Evolutionary conservation across 2,113 vertebrate genomes (phyloP).

Genomic region (Lagopus leucura): DNA sequence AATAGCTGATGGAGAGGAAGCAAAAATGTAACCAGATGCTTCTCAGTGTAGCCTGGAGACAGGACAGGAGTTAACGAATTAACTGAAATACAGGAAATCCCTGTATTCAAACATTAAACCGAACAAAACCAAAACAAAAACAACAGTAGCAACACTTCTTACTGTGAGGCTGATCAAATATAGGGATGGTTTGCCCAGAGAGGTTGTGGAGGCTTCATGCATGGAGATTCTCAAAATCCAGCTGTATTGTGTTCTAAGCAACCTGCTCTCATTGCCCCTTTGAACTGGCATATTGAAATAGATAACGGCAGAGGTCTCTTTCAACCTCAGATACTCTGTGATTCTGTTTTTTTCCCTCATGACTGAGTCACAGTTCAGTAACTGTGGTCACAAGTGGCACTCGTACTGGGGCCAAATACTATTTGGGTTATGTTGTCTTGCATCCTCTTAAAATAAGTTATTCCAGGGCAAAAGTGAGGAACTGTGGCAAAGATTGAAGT

Average conservation of each 20-base stretch:
- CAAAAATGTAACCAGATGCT: not conserved
- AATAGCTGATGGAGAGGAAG: not conserved
- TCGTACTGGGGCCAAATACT: not conserved
- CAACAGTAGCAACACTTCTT: not conserved
- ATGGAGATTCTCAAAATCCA: not conserved
- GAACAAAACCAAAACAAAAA: not conserved
- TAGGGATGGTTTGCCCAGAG: not conserved
- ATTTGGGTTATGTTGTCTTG: not conserved
- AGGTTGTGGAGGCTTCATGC: not conserved
- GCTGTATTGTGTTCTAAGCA: not conserved
- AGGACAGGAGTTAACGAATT: not conserved
- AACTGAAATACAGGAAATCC: not conserved
- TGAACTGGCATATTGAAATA: not conserved
- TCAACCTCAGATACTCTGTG: not conserved
- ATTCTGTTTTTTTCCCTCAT: not conserved
- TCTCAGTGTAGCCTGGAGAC: not conserved
- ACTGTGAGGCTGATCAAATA: not conserved
- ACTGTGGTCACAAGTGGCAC: not conserved
- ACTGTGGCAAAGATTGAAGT: not conserved
- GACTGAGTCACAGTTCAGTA: not conserved
- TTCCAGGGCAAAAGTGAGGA: not conserved
- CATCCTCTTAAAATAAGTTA: not conserved
- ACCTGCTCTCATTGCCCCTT: not conserved
- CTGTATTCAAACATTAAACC: not conserved
- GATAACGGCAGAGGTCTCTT: not conserved